Percentiles rank a stretch among this genome's conserved stretches.
phyloP scores from a whole-genome alignment of 2,888 invertebrate genomes.

The Axea sp. region DNA sequence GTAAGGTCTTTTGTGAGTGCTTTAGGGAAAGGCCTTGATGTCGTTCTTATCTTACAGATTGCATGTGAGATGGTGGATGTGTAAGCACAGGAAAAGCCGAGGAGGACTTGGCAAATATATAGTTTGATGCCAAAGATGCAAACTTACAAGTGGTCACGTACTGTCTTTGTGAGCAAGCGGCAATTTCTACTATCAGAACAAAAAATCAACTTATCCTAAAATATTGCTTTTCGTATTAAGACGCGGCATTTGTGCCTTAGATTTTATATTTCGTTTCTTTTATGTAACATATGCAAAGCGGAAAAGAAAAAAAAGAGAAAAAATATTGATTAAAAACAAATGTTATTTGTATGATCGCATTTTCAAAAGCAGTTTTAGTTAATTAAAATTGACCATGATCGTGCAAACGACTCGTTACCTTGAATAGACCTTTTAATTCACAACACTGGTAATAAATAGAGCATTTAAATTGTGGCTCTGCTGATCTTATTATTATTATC shows the following conservation, averaged over 20 bases:
- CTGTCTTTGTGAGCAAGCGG: slow-evolving; percentile 22
- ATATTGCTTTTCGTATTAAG: slow-evolving; percentile 14
- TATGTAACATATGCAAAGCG: no score
- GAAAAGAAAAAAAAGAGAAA: no score
- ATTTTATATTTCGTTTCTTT: background rate
- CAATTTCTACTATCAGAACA: slow-evolving; percentile 26
- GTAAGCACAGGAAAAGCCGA: slow-evolving; percentile 45
- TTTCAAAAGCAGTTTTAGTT: no score
- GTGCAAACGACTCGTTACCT: no score
- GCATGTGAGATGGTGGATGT: slow-evolving; percentile 41
- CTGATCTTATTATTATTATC: no score
- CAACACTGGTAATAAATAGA: no score
- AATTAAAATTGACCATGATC: no score
- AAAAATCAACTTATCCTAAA: slow-evolving; percentile 36
- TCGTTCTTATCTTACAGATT: slow-evolving; percentile 50
- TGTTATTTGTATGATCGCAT: no score
- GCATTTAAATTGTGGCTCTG: no score
- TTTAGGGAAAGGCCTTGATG: slow-evolving; percentile 50
- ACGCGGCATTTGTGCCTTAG: background rate
- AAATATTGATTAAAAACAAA: no score
- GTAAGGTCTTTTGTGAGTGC: slow-evolving; percentile 54
- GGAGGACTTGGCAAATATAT: slow-evolving; percentile 48
- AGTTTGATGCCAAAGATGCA: slow-evolving; percentile 56
- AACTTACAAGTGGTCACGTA: slow-evolving; percentile 52
- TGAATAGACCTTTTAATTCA: no score